These are phyloP conservation scores for Lymantria dispar DNA, from an alignment of 2,888 invertebrate genomes.

Conservation along the genomic window DNA sequence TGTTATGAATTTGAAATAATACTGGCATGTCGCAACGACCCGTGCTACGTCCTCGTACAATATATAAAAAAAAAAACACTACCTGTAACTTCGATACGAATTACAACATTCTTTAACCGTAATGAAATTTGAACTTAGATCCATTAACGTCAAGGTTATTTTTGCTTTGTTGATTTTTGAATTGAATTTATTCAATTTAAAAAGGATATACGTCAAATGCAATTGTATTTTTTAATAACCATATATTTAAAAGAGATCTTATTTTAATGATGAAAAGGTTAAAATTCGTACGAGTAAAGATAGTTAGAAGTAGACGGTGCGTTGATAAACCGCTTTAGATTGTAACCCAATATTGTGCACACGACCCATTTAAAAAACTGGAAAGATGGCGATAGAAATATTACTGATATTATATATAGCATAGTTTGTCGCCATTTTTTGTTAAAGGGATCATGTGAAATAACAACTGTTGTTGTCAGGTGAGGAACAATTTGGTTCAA, in stretches of 20 bases:
- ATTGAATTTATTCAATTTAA: conserved; percentile 15
- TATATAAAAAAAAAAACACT: conserved; percentile 57
- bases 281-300: conserved; percentile 21
- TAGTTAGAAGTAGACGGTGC: conserved; percentile 16
- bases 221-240: conserved; percentile 30
- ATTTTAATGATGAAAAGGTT: conserved; percentile 10
- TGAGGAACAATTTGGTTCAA: neutral
- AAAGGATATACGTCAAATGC: conserved; percentile 36
- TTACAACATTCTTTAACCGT: conserved; percentile 13
- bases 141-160: conserved; percentile 4
- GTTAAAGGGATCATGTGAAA: conserved; percentile 1
- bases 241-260: neutral
- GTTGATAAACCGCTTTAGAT: conserved; percentile 43
- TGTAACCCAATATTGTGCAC: conserved; percentile 69
- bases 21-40: conserved; percentile 58
- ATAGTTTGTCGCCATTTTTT: conserved; percentile 10
- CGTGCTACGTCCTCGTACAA: conserved; percentile 56
- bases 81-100: conserved; percentile 54
- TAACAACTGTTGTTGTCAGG: conserved; percentile 4
- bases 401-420: conserved; percentile 16
- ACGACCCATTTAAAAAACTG: conserved; percentile 55
- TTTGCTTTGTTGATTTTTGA: conserved; percentile 11
- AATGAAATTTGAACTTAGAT: conserved; percentile 7
- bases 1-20: conserved; percentile 55
- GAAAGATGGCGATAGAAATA: conserved; percentile 55